These are phyloP conservation scores for Limnephilus lunatus DNA, from an alignment of 2,888 invertebrate genomes.

Conservation along the genomic window DNA sequence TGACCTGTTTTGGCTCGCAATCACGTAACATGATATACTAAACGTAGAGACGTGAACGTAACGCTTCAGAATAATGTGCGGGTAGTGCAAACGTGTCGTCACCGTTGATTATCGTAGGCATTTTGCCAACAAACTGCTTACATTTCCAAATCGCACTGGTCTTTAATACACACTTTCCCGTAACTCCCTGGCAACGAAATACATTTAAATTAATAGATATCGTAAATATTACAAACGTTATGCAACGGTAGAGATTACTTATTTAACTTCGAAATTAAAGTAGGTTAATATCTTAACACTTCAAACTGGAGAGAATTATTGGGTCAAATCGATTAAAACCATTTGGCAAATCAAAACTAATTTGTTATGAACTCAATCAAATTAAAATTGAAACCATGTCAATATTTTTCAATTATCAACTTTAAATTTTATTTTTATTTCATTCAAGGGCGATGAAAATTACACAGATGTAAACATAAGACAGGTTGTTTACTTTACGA, in stretches of 20 bases:
- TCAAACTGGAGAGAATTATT: neutral
- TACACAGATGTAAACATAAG: neutral
- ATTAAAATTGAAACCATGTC: neutral
- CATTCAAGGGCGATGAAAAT: neutral
- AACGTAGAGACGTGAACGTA: neutral
- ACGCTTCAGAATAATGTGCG: neutral
- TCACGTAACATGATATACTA: conserved; percentile 19
- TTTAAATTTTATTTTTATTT: neutral
- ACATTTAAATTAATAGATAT: neutral
- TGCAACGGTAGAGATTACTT: neutral
- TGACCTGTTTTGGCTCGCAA: neutral
- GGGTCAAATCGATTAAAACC: neutral
- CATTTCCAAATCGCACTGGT: conserved; percentile 12
- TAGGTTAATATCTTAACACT: neutral
- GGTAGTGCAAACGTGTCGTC: conserved; percentile 37
- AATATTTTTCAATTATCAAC: neutral
- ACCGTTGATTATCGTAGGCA: conserved; percentile 10
- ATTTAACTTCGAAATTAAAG: neutral
- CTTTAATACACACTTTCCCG: conserved; percentile 32
- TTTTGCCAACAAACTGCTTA: conserved; percentile 36
- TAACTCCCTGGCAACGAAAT: neutral
- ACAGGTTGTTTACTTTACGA: neutral
- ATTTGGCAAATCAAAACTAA: neutral
- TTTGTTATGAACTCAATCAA: neutral
- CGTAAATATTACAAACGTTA: neutral